Evolutionary conservation across 2,797 vertebrate genomes (phyloP), one percentile per base, ranked within the genome.

Genomic region (Champsocephalus gunnari): DNA sequence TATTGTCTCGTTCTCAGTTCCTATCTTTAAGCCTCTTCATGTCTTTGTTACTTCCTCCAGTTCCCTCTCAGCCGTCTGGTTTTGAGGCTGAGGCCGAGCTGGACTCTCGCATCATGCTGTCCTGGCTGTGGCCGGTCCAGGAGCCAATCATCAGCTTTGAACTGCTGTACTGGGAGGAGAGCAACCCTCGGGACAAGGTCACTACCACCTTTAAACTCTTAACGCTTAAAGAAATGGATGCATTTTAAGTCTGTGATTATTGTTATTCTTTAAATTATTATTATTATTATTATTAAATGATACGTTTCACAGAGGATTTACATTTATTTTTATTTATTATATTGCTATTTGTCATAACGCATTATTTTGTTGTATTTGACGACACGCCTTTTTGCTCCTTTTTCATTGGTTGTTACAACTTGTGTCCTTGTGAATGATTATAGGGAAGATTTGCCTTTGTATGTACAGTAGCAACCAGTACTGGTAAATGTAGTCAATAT

Each of bases 71-170:
- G 90, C 97, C 97, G 0, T 93, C 94, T 2, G 95, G 95, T 73
- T 97, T 99, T 63, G 96, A 97, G 83, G 97, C 97, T 0, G 97
- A 99, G 88, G 97, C 96, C 0, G 98, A 99, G 86, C 95, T 99
- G 1, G 98, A 99, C 83, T 96, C 96, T 0, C 96, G 95, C 47
- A 95, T 99, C 88, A 95, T 97, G 93, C 88, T 99, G 69, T 96
- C 96, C 0, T 99, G 98, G 98, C 94, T 96, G 65, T 96, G 96
- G 6, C 97, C 97, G 0, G 95, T 96, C 10, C 96, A 97, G 90
- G 98, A 99, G 5, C 94, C 95, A 55, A 95, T 99, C 56, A 79
- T 92, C 77, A 94, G 95, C 77, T 98, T 97, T 0, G 97, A 99
- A 73, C 94, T 99, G 71, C 92, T 94, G 0, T 99, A 97, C 92